phyloP scores from a whole-genome alignment of 92 coral and sea anemone species.

The Anthopleura xanthogrammica region DNA sequence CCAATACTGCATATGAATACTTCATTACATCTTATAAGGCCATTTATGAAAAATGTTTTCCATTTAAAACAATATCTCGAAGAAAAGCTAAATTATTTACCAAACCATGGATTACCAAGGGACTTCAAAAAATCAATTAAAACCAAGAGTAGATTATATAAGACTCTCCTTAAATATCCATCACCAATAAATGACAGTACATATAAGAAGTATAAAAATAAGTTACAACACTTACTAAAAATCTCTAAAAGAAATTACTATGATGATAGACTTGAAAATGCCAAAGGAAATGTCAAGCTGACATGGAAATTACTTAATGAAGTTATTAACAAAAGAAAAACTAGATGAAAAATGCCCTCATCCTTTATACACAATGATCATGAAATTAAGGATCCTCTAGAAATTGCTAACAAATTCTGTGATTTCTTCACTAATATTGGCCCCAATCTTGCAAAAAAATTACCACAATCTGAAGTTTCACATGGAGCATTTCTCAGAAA shows the following conservation, averaged over 20 bases:
- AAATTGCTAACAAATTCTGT: constrained; percentile 44
- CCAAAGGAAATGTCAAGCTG: constrained; percentile 46
- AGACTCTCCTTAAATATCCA: constrained; percentile 14
- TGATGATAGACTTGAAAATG: constrained; percentile 42
- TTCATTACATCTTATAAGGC: too few species aligned
- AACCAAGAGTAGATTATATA: constrained; percentile 44
- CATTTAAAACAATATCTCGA: background rate
- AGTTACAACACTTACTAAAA: background rate
- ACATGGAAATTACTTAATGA: constrained; percentile 56
- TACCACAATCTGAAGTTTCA: constrained; percentile 19
- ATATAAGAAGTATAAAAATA: constrained; percentile 44
- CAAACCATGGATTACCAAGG: constrained; percentile 51
- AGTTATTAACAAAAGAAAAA: constrained; percentile 25
- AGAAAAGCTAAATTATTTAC: background rate
- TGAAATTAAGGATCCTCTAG: constrained; percentile 16
- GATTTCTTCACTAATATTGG: constrained; percentile 54
- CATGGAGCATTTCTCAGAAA: constrained; percentile 10
- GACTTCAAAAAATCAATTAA: constrained; percentile 41
- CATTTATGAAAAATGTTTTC: background rate
- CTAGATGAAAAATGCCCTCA: constrained; percentile 1
- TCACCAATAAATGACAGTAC: background rate
- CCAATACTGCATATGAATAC: background rate
- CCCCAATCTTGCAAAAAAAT: constrained; percentile 39
- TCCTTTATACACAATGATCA: constrained; percentile 20
- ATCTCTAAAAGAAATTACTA: constrained; percentile 42